Percentiles rank a stretch among this genome's conserved stretches.
These are phyloP conservation scores for Dryas iulia DNA, from an alignment of 1,140 invertebrate species.

Conservation along the genomic window DNA sequence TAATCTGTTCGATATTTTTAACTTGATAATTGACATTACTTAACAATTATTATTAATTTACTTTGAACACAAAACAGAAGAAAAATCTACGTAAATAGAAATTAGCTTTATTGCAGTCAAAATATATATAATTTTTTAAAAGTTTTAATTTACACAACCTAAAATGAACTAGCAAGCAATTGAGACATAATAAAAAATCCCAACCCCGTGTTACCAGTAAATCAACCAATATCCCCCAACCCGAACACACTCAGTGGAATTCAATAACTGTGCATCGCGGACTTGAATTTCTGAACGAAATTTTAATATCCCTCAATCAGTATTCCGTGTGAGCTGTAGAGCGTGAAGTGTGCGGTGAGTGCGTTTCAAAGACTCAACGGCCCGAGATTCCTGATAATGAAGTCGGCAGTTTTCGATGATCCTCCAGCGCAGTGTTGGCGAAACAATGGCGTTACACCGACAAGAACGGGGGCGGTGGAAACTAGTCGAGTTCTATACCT, in stretches of 20 bases:
- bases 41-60: too few species aligned
- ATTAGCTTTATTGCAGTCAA: too few species aligned
- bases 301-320: conserved; percentile 31
- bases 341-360: conserved; percentile 27
- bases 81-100: too few species aligned
- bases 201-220: conserved; percentile 6
- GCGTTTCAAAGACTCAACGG: conserved; percentile 30
- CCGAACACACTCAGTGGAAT: conserved; percentile 13
- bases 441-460: conserved; percentile 30
- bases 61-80: too few species aligned
- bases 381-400: conserved; percentile 50
- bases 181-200: conserved; percentile 17
- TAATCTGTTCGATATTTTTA: too few species aligned
- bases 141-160: neutral
- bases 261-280: conserved; percentile 23
- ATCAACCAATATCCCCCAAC: conserved; percentile 7
- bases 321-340: conserved; percentile 21
- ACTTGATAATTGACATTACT: too few species aligned
- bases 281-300: conserved; percentile 16
- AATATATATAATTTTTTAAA: too few species aligned
- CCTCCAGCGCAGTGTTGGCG: conserved; percentile 46
- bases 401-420: conserved; percentile 44
- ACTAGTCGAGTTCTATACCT: conserved; percentile 21
- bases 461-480: conserved; percentile 11
- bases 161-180: neutral